Evolutionary conservation across 2,113 vertebrate genomes (phyloP), one percentile per base, ranked within the genome.

Genomic region (Meleagris gallopavo): DNA sequence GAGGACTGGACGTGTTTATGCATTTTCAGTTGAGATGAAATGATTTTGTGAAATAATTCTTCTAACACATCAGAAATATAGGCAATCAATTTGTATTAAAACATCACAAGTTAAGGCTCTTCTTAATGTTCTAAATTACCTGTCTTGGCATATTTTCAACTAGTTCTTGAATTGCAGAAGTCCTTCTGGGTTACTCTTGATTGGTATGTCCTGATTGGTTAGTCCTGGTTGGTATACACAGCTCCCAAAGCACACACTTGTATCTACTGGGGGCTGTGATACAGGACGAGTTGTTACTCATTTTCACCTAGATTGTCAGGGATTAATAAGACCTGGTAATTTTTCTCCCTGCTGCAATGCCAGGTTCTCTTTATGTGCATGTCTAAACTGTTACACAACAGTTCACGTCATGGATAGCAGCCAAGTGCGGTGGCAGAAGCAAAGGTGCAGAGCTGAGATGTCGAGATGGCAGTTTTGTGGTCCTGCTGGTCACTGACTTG

Each of bases 1-100:
- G 86, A 84, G 29, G 64, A 58, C 75, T 95, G 57, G 84, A 78
- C 91, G 66, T 87, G 41, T 85, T 90, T 71, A 75, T 4, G 11
- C 61, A 27, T 90, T 95, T 95, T 88, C 69, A 88, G 69, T 86
- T 93, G 72, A 86, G 85, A 78, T 91, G 41, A 90, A 95, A 81
- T 71, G 61, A 88, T 94, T 93, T 86, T 88, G 52, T 73, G 57
- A 96, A 91, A 71, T 74, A 91, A 83, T 94, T 93, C 67, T 67
- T 32, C 22, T 74, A 90, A 67, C 1, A 1, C 64, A 22, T 93
- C 62, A 83, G 72, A 83, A 93, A 94, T 67, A 64, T 9, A 65
- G 65, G 76, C 89, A 89, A 88, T 95, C 82, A 78, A 78, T 95
- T 88, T 74, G 24, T 94, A 57, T 86, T 90, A 93, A 94, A 95